Evolutionary conservation across 2,888 invertebrate species (phyloP).

Genomic region (Caradrina kadenii): DNA sequence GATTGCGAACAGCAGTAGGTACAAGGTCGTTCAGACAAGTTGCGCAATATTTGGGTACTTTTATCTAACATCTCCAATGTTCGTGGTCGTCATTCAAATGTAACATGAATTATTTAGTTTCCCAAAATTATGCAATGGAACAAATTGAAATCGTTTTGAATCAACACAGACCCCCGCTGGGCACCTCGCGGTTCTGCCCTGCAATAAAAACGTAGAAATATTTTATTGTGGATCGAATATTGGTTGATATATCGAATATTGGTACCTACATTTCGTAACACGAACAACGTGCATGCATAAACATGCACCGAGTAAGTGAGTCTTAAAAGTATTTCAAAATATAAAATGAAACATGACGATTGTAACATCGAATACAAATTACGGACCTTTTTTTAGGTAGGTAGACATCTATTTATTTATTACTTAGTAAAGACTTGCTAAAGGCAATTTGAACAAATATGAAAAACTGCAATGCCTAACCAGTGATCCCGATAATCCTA

Average conservation of each 20-base stretch:
- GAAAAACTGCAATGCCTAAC: neutral
- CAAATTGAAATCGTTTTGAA: constrained; percentile 85
- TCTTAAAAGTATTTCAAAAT: constrained; percentile 57
- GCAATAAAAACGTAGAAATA: constrained; percentile 73
- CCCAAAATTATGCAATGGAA: constrained; percentile 84
- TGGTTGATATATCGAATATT: constrained; percentile 68
- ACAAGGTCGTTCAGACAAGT: constrained; percentile 73
- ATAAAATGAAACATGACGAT: constrained; percentile 36
- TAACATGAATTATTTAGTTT: constrained; percentile 83
- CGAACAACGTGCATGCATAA: constrained; percentile 34
- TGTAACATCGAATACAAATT: constrained; percentile 43
- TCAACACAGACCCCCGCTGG: constrained; percentile 79
- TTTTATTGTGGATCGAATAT: constrained; percentile 68
- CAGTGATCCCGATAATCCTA: neutral
- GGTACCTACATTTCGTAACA: constrained; percentile 66
- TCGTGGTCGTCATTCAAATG: constrained; percentile 77
- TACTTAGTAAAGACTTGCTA: constrained; percentile 10
- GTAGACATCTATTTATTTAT: constrained; percentile 17
- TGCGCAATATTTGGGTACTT: constrained; percentile 78
- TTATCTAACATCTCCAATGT: constrained; percentile 77
- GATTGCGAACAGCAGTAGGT: constrained; percentile 70
- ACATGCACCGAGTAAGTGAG: constrained; percentile 48
- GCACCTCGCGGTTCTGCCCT: constrained; percentile 69
- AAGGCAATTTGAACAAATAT: neutral
- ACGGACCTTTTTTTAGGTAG: constrained; percentile 4